A percentile compares a stretch with the other conserved stretches of the same genome.
These are phyloP conservation scores for Notodonta dromedarius DNA, from an alignment of 2,888 invertebrate genomes.

Conservation along the genomic window DNA sequence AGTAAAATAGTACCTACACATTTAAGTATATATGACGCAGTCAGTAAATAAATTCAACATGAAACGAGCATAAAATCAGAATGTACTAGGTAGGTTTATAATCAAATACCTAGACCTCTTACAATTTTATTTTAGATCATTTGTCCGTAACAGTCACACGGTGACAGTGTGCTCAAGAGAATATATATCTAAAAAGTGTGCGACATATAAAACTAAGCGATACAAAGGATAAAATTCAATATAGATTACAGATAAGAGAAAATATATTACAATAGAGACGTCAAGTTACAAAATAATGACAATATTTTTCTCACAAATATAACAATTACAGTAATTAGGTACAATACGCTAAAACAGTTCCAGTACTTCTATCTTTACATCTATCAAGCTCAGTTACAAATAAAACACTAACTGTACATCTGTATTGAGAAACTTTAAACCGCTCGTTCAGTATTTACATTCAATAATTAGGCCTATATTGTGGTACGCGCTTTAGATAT, in stretches of 20 bases:
- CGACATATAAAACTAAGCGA: constrained; percentile 44
- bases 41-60: too few relatives aligned
- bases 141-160: background rate
- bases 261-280: constrained; percentile 50
- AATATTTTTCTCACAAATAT: constrained; percentile 38
- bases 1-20: too few relatives aligned
- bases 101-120: too few relatives aligned
- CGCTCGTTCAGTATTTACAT: constrained; percentile 50
- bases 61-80: too few relatives aligned
- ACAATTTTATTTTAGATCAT: too few relatives aligned
- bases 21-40: too few relatives aligned
- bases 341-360: constrained; percentile 53
- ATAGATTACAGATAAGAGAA: constrained; percentile 44
- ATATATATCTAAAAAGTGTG: constrained; percentile 36
- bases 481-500: constrained; percentile 62
- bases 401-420: constrained; percentile 56
- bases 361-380: constrained; percentile 44
- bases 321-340: constrained; percentile 49
- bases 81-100: too few relatives aligned
- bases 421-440: constrained; percentile 62
- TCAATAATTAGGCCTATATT: constrained; percentile 40
- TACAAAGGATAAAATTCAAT: constrained; percentile 44
- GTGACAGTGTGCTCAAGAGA: constrained; percentile 16
- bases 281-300: constrained; percentile 45
- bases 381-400: constrained; percentile 59